Evolutionary conservation across 2,888 invertebrate species (phyloP), one percentile per base, ranked within the genome.

Genomic region (Morpho achilles): DNA sequence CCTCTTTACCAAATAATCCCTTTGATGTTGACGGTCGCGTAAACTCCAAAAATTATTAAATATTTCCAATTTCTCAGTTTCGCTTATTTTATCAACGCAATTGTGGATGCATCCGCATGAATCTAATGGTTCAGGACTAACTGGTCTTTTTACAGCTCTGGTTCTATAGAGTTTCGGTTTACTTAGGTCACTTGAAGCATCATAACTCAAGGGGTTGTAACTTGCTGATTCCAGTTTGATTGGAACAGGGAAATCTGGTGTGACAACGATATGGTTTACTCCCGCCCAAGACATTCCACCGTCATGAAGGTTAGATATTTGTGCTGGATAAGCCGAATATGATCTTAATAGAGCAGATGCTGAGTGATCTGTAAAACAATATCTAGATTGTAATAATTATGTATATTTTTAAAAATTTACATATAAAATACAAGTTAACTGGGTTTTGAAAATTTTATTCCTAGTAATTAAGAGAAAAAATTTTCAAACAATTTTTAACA

Each of bases 231-330:
- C 22, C n/a, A 16, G 22, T 8, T 44, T 23, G 9, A 53, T 8
- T 7, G 53, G 47, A 16, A 53, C 53, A 6, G 54, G 54, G n/a
- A 54, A 32, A 42, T 54, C 54, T 7, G 54, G 54, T 54, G 54
- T 54, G 1, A 54, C 54, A 7, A 54, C 41, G 10, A 54, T 54
- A 9, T 54, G 54, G 10, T 54, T 54, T 7, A 54, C 42, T 41
- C 8, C 48, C 22, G 47, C 54, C 46, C 47, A 53, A 47, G 46
- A 2, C 8, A 16, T 40, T 7, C 23, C 47, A 9, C n/a, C 46
- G 23, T 41, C 46, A 41, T 7, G 40, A 10, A 8, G 3, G 39
- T 39, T n/a, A 9, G 16, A 7, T n/a, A 10, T 1, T 16, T 46
- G 10, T n/a, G 10, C 41, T 16, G 48, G 54, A 23, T 48, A 54